Evolutionary conservation across 2,888 invertebrate species (phyloP).

Genomic region (Caradrina clavipalpis): DNA sequence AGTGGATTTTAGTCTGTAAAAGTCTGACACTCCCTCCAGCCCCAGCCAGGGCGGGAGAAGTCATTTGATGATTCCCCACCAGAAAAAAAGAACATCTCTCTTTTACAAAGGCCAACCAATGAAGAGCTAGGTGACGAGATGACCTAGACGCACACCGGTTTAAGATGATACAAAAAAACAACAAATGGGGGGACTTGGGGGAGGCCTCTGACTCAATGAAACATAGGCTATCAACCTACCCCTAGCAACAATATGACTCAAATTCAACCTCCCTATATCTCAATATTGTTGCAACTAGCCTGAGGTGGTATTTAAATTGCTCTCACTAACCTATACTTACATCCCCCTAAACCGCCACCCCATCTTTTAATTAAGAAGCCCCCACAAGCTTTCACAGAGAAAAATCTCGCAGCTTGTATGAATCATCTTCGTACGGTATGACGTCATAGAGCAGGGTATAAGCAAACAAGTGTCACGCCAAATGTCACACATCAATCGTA

Average conservation of each 20-base stretch:
- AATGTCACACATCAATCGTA: slow-evolving; percentile 52
- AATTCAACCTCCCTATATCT: background rate
- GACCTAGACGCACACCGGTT: no score
- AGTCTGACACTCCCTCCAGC: no score
- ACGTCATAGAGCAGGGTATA: slow-evolving; percentile 35
- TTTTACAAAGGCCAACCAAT: no score
- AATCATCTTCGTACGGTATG: slow-evolving; percentile 28
- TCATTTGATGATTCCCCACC: no score
- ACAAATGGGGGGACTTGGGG: no score
- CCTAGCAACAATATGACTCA: background rate
- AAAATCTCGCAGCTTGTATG: slow-evolving; percentile 22
- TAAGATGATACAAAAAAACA: no score
- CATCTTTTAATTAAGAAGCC: slow-evolving; percentile 6
- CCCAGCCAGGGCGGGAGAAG: no score
- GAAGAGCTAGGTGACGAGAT: no score
- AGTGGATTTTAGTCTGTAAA: no score
- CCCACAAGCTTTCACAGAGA: background rate
- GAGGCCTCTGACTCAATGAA: no score
- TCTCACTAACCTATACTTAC: background rate
- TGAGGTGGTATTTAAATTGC: slow-evolving; percentile 4
- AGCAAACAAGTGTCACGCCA: slow-evolving; percentile 47
- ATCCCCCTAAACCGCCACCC: slow-evolving; percentile 5
- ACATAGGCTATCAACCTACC: background rate
- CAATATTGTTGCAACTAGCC: slow-evolving; percentile 3
- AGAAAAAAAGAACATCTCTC: no score